phyloP scores from a whole-genome alignment of 2,113 vertebrate species.

The Hylia prasina region DNA sequence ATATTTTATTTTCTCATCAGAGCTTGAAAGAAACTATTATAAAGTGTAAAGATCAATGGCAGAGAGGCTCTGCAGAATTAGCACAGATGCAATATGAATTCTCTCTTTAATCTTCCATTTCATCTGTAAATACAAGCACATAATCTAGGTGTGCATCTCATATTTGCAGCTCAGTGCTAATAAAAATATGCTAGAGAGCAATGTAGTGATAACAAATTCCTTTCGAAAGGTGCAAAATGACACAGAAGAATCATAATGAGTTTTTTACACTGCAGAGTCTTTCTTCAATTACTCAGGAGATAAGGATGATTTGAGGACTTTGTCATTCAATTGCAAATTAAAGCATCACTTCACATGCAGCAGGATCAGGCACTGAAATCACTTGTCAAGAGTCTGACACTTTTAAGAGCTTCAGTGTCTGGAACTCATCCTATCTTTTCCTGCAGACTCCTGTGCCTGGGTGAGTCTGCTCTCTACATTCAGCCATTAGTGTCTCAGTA shows the following conservation, averaged over 20 bases:
- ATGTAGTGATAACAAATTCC: background rate
- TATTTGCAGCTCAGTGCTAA: slow-evolving; percentile 6
- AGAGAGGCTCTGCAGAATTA: background rate
- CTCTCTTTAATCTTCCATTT: background rate
- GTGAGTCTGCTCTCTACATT: background rate
- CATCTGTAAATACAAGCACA: slow-evolving; percentile 25
- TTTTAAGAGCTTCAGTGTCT: slow-evolving; percentile 8
- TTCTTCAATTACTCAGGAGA: slow-evolving; percentile 29
- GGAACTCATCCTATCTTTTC: background rate
- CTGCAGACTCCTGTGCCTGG: background rate
- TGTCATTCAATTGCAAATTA: slow-evolving; percentile 62
- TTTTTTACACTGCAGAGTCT: slow-evolving; percentile 9
- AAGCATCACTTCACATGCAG: slow-evolving; percentile 28
- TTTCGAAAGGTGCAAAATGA: slow-evolving; percentile 16
- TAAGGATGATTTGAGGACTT: slow-evolving; percentile 46
- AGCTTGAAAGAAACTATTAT: background rate
- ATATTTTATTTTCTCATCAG: slow-evolving; percentile 14
- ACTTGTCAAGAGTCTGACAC: slow-evolving; percentile 12
- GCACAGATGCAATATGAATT: background rate
- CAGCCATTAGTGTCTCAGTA: background rate
- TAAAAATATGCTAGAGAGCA: background rate
- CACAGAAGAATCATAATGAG: slow-evolving; percentile 31
- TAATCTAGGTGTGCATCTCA: background rate
- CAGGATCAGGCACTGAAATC: slow-evolving; percentile 19
- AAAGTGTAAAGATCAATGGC: slow-evolving; percentile 3